Percentiles rank a stretch among this genome's conserved stretches.
These are phyloP conservation scores for Phragmatobia fuliginosa DNA, from an alignment of 2,888 invertebrate genomes.

Conservation along the genomic window DNA sequence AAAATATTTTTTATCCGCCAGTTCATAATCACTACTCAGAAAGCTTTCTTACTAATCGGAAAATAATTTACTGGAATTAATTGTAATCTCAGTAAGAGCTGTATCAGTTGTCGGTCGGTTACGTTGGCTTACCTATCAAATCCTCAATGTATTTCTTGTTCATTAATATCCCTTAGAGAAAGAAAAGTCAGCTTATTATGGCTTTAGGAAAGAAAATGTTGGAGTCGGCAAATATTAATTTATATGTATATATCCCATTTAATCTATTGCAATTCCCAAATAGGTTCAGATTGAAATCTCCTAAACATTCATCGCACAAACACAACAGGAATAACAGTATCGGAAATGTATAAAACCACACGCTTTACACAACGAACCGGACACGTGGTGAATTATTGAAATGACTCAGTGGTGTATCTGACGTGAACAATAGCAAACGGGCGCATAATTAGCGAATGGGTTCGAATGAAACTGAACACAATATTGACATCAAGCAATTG, in stretches of 20 bases:
- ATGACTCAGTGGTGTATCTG: constrained; percentile 47
- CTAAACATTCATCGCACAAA: constrained; percentile 21
- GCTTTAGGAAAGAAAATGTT: background rate
- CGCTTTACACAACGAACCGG: constrained; percentile 42
- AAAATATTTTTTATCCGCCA: background rate
- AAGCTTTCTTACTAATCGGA: background rate
- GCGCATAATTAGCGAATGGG: constrained; percentile 66
- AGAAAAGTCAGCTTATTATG: background rate
- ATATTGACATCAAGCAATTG: constrained; percentile 14
- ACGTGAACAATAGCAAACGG: constrained; percentile 44
- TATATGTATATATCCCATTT: background rate
- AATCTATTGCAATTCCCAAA: constrained; percentile 15
- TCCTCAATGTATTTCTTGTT: background rate
- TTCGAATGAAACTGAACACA: constrained; percentile 41
- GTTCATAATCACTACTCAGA: background rate
- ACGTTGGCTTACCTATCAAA: background rate
- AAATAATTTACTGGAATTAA: background rate
- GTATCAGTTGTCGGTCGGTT: background rate
- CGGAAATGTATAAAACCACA: constrained; percentile 36
- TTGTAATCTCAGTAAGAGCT: background rate
- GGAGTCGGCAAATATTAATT: no score
- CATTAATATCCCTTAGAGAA: background rate
- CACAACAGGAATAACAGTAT: constrained; percentile 18
- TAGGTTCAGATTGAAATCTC: constrained; percentile 18
- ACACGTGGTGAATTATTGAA: constrained; percentile 52